Evolutionary conservation across 2,888 invertebrate genomes (phyloP).

Genomic region (Campoplex capitator): DNA sequence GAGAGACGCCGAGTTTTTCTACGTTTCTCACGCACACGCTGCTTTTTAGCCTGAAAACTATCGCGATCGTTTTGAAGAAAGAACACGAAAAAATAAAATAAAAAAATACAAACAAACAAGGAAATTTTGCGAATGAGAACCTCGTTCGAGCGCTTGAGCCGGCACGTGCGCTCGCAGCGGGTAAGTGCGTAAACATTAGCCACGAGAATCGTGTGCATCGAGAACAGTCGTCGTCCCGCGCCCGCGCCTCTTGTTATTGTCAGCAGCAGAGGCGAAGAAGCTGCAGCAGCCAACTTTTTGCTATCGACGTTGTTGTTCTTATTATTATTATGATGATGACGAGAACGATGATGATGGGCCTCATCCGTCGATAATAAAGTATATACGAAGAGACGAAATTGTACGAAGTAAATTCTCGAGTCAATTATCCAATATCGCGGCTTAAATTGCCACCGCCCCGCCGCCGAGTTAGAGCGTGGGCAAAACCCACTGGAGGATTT

Average conservation of each 20-base stretch:
- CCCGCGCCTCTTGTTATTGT: not conserved
- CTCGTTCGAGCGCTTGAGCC: not conserved
- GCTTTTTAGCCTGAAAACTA: not conserved
- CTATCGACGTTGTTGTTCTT: not conserved
- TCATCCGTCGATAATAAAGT: not conserved
- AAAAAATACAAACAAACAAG: not conserved
- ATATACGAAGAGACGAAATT: not conserved
- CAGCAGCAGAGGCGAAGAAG: not conserved
- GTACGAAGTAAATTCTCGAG: slow-evolving; percentile 36
- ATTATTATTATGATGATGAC: not conserved
- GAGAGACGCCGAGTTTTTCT: slow-evolving; percentile 25
- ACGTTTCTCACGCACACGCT: slow-evolving; percentile 17
- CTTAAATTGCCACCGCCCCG: slow-evolving; percentile 68
- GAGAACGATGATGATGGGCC: not conserved
- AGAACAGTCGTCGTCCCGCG: not conserved
- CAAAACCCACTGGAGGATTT: slow-evolving; percentile 76
- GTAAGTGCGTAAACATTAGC: slow-evolving; percentile 7
- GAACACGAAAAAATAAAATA: too few species aligned
- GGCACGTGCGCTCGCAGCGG: slow-evolving; percentile 6
- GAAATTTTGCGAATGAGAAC: not conserved
- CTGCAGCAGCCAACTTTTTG: not conserved
- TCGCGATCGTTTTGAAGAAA: not conserved
- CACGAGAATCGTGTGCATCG: not conserved
- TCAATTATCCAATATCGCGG: slow-evolving; percentile 81
- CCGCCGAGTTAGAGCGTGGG: not conserved